Conservation (phyloP, 2,888 invertebrate species). For the Anagyrus pseudococci region DNA sequence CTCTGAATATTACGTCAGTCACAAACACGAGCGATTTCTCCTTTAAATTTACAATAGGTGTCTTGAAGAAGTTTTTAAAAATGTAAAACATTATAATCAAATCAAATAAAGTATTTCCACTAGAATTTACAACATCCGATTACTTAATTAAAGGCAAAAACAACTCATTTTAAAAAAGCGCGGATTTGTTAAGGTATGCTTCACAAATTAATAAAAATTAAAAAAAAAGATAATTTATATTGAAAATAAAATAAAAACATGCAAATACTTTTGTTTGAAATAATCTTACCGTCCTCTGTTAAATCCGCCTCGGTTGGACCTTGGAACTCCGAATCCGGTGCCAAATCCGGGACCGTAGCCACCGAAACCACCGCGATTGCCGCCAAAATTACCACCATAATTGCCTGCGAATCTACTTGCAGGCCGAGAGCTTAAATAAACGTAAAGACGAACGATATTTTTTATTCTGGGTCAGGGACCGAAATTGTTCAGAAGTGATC, state of each 20-base stretch:
- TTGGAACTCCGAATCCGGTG: constrained; percentile 58
- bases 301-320: constrained; percentile 64
- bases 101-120: no score
- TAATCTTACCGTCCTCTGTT: constrained; percentile 62
- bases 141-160: no score
- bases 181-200: no score
- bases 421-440: constrained; percentile 37
- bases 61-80: no score
- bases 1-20: constrained; percentile 37
- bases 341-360: constrained; percentile 49
- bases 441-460: constrained; percentile 28
- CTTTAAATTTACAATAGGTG: no score
- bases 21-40: constrained; percentile 4
- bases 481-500: constrained; percentile 21
- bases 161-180: no score
- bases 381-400: constrained; percentile 51
- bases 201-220: no score
- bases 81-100: no score
- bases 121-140: no score
- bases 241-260: no score
- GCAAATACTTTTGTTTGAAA: no score
- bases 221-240: no score
- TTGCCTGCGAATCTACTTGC: constrained; percentile 53
- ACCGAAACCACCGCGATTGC: constrained; percentile 53
- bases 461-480: constrained; percentile 29